Percentiles rank a stretch among this genome's conserved stretches.
These are phyloP conservation scores for Loris lydekkerianus DNA, from an alignment of 2,797 vertebrate species.

Conservation along the genomic window DNA sequence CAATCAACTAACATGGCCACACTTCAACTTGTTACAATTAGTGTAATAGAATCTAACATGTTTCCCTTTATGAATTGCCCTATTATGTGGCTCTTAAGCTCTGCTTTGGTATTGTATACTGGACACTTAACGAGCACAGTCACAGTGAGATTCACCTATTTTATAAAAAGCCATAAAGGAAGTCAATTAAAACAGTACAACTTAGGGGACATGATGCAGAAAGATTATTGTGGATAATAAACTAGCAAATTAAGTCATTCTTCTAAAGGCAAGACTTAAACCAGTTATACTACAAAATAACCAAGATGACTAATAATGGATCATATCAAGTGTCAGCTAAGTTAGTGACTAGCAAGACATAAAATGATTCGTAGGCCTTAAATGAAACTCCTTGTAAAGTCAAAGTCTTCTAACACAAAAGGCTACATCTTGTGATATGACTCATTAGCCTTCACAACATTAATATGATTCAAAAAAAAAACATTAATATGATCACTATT, in stretches of 20 bases:
- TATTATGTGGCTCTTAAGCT: not conserved
- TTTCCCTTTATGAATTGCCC: not conserved
- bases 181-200: not conserved
- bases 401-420: slow-evolving; percentile 44
- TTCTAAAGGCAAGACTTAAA: slow-evolving; percentile 28
- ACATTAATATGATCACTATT: not conserved
- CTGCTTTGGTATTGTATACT: not conserved
- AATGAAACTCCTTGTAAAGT: not conserved
- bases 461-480: not conserved
- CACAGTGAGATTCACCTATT: not conserved
- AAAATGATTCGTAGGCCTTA: not conserved
- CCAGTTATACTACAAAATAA: not conserved
- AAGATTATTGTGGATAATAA: not conserved
- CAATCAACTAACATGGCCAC: not conserved
- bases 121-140: not conserved
- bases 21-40: slow-evolving; percentile 12
- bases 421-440: not conserved
- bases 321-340: not conserved
- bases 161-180: not conserved
- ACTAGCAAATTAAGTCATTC: not conserved
- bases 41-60: slow-evolving; percentile 35
- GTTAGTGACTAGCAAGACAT: not conserved
- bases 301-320: slow-evolving; percentile 27
- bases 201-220: not conserved
- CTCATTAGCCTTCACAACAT: slow-evolving; percentile 56